Percentiles rank a stretch among this genome's conserved stretches.
These are phyloP conservation scores for Eonycteris spelaea DNA, from an alignment of 2,113 vertebrate species.

Conservation along the genomic window DNA sequence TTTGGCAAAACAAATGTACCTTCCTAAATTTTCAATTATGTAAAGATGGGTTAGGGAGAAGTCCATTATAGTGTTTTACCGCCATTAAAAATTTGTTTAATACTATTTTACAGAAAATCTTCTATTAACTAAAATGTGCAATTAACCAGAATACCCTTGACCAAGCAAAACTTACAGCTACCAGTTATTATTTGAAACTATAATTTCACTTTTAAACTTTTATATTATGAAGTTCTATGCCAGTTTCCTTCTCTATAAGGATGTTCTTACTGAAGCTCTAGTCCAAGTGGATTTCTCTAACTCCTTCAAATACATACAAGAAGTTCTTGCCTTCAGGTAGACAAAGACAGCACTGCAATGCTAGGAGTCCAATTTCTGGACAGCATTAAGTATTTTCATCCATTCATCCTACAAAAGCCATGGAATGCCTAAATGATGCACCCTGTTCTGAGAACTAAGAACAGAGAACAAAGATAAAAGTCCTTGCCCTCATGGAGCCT, in stretches of 20 bases:
- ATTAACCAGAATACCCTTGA: conserved; percentile 18
- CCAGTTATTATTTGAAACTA: neutral
- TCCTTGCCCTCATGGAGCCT: neutral
- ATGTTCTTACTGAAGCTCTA: neutral
- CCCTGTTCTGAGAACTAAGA: neutral
- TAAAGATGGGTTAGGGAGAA: neutral
- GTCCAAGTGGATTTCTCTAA: neutral
- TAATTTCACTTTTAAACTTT: neutral
- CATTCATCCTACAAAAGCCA: neutral
- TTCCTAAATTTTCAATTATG: conserved; percentile 16
- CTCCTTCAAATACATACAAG: neutral
- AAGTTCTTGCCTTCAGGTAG: neutral
- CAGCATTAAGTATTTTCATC: neutral
- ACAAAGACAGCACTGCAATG: neutral
- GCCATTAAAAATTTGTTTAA: neutral
- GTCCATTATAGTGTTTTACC: neutral
- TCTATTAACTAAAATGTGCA: conserved; percentile 12
- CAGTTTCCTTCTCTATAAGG: neutral
- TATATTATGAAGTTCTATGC: neutral
- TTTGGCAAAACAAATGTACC: conserved; percentile 12
- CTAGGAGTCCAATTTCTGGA: neutral
- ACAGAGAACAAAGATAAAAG: neutral
- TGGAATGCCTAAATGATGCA: neutral
- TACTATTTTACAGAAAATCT: conserved; percentile 24
- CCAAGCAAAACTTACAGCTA: neutral